Evolutionary conservation across 2,888 invertebrate genomes (phyloP).

Genomic region (Coecobrya sp.): DNA sequence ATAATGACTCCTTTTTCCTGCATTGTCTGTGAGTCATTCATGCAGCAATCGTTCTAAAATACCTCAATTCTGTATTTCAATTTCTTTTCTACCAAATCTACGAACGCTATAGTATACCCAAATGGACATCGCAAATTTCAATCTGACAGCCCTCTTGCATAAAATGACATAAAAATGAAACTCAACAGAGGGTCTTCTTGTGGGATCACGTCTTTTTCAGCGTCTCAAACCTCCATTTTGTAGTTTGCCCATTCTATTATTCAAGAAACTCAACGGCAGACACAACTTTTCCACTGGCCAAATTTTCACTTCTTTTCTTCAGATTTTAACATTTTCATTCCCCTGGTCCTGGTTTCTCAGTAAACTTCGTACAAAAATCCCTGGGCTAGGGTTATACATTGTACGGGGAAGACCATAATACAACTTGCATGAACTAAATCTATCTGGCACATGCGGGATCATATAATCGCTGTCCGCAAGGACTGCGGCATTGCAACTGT

Average conservation of each 20-base stretch:
- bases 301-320: conserved; percentile 37
- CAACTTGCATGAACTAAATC: not conserved
- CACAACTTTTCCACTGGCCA: conserved; percentile 8
- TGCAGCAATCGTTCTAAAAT: not conserved
- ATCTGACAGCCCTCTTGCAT: not conserved
- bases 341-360: not conserved
- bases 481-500: not conserved
- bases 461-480: not conserved
- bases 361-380: too few relatives aligned
- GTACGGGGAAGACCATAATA: not conserved
- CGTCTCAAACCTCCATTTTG: not conserved
- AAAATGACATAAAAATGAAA: conserved; percentile 38
- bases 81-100: not conserved
- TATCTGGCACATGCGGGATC: not conserved
- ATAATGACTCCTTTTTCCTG: too few relatives aligned
- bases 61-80: not conserved
- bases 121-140: not conserved
- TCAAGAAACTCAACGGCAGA: too few relatives aligned
- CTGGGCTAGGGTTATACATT: too few relatives aligned
- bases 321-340: not conserved
- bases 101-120: not conserved
- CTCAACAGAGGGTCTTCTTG: conserved; percentile 30
- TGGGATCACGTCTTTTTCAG: not conserved
- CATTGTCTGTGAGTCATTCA: too few relatives aligned
- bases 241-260: too few relatives aligned